Evolutionary conservation across 2,797 vertebrate genomes (phyloP).

Genomic region (Alcedo quadribrachys): DNA sequence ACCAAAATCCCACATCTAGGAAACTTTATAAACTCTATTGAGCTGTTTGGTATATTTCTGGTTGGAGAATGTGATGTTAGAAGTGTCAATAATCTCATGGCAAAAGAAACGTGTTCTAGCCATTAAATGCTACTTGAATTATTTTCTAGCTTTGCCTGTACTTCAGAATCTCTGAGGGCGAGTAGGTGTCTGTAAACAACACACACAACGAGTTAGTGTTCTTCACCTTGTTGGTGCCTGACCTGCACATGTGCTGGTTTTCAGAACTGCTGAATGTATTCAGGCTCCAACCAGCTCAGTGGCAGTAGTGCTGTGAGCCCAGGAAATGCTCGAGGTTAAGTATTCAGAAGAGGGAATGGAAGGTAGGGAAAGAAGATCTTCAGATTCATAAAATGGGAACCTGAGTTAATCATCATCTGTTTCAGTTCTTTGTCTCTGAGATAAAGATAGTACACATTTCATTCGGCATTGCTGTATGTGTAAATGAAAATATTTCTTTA

Average conservation of each 20-base stretch:
- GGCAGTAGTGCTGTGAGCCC: background rate
- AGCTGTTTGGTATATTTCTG: background rate
- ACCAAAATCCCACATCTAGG: background rate
- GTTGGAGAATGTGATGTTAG: background rate
- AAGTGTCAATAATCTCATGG: background rate
- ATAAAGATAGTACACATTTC: background rate
- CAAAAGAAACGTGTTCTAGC: background rate
- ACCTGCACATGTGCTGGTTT: background rate
- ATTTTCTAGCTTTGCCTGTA: background rate
- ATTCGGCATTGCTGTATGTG: conserved; percentile 20
- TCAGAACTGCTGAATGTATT: background rate
- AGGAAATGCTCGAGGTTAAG: background rate
- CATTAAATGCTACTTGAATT: background rate
- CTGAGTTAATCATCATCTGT: background rate
- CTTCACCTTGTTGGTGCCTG: background rate
- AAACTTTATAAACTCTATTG: background rate
- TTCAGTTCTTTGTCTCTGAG: background rate
- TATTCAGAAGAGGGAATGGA: background rate
- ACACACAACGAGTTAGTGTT: background rate
- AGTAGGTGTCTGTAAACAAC: background rate
- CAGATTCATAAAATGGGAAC: background rate
- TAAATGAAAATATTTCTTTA: conserved; percentile 46
- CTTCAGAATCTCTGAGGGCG: background rate
- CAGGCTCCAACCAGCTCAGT: background rate
- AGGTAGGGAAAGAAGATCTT: background rate